Evolutionary conservation across 2,113 vertebrate genomes (phyloP).

Genomic region (Indicator indicator): DNA sequence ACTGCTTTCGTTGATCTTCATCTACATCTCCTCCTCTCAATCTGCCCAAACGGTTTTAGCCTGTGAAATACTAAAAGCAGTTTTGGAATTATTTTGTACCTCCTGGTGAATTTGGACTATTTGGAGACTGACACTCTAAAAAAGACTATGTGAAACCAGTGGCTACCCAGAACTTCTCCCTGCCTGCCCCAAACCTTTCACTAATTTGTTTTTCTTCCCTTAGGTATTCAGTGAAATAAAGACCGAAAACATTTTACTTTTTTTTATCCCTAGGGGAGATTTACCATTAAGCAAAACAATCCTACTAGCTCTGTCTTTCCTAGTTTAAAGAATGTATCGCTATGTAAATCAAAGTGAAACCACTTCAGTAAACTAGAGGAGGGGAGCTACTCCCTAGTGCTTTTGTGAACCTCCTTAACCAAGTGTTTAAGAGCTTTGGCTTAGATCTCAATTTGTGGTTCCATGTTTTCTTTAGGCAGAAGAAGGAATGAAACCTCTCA

Average conservation of each 20-base stretch:
- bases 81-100: background rate
- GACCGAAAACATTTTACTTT: background rate
- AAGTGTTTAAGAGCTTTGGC: background rate
- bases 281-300: background rate
- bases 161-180: background rate
- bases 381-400: background rate
- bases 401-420: background rate
- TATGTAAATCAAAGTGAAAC: background rate
- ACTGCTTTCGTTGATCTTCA: background rate
- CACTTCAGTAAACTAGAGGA: background rate
- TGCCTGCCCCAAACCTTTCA: background rate
- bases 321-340: background rate
- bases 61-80: background rate
- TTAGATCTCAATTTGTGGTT: background rate
- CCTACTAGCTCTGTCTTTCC: background rate
- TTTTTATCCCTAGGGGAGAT: background rate
- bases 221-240: background rate
- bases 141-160: background rate
- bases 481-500: background rate
- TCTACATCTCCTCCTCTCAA: background rate
- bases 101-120: background rate
- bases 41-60: background rate
- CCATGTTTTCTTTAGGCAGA: background rate
- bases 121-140: background rate
- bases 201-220: background rate